A percentile compares a stretch with the other conserved stretches of the same genome.
Evolutionary conservation across 1,140 invertebrate species (phyloP).

Genomic region (Cydia strobilella): DNA sequence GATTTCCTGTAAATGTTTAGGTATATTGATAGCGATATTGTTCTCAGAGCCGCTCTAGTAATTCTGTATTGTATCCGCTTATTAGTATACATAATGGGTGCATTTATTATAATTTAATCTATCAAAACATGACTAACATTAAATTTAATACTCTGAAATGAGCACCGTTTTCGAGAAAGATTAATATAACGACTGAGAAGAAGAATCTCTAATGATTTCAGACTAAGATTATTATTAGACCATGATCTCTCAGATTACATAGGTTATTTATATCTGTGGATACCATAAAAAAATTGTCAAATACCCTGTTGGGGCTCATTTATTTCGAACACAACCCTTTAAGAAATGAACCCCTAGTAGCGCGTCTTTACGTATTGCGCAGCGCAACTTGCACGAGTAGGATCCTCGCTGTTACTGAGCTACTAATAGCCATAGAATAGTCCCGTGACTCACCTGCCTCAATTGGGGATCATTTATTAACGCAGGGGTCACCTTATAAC

Average conservation of each 20-base stretch:
- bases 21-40: background rate
- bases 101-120: background rate
- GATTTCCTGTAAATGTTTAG: background rate
- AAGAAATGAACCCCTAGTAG: background rate
- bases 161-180: no score
- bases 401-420: background rate
- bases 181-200: no score
- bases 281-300: no score
- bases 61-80: background rate
- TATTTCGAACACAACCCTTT: no score
- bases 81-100: background rate
- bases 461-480: background rate
- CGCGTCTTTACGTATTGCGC: background rate
- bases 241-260: no score
- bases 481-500: background rate
- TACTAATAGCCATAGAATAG: constrained; percentile 13
- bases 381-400: background rate
- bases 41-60: background rate
- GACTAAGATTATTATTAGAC: no score
- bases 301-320: no score
- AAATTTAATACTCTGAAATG: background rate
- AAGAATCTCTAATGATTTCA: no score
- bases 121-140: background rate
- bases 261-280: no score
- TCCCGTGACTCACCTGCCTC: constrained; percentile 18